Evolutionary conservation across 2,888 invertebrate species (phyloP), one percentile per base, ranked within the genome.

Genomic region (Drosophila greeni): DNA sequence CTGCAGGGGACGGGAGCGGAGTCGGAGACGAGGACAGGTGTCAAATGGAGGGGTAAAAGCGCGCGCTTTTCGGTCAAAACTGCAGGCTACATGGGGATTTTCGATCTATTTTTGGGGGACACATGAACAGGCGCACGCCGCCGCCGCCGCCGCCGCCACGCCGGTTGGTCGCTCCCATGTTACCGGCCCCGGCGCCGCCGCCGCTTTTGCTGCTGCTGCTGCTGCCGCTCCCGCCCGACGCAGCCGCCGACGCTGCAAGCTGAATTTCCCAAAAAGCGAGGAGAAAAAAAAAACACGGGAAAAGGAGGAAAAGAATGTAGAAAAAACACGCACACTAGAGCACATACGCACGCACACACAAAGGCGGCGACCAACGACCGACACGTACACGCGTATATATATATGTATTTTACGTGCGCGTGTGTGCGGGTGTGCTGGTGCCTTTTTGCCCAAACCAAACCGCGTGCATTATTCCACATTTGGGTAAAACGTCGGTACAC

Each of bases 391-490:
- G 54, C 58, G 26, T 51, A 56, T 54, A 70, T 64, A 57, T 68
- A 60, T 40, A 40, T 23, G 23, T 40, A 14, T 37, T 54, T 64
- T 54, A 62, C 66, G 58, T 57, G 66, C 54, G 66, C 62, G 55
- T 60, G 72, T 76, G 68, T 65, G 72, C 37, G 72, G 64, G 72
- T 75, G 66, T 48, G 57, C 33, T 45, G 62, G 58, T 66, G 74
- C 65, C 54, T 69, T 81, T 72, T 75, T 79, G 73, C 74, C 66
- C 66, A 68, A 68, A 66, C 79, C 81, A 65, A 68, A 67, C 81
- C 81, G 78, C 77, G 79, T 79, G 81, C 79, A 80, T 82, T 76
- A 73, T 75, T 74, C 54, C 70, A 71, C 62, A 70, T 72, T 81
- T 62, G 45, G 61, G 39, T 43, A 48, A 37, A 29, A 54, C 26